Conservation (phyloP, 2,888 invertebrate species). For the Dendrolimus pini region DNA sequence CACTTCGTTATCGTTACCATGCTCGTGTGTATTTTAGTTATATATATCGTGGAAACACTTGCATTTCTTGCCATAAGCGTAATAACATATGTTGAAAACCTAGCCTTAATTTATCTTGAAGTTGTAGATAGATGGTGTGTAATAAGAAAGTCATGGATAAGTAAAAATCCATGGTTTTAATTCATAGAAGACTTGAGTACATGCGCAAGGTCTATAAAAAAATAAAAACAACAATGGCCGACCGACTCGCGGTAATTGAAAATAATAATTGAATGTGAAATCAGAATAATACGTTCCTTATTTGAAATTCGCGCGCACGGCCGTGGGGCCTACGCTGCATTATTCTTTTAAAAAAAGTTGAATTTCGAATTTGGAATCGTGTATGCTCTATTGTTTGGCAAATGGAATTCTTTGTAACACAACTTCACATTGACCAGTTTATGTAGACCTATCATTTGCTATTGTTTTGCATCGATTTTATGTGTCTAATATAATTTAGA, state of each 20-base stretch:
- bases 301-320: constrained; percentile 61
- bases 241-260: constrained; percentile 59
- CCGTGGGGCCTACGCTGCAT: constrained; percentile 23
- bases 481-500: constrained; percentile 15
- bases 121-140: too few relatives aligned
- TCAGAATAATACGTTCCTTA: constrained; percentile 62
- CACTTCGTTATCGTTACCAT: too few relatives aligned
- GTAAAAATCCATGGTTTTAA: too few relatives aligned
- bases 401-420: constrained; percentile 62
- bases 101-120: too few relatives aligned
- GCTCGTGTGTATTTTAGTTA: too few relatives aligned
- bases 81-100: too few relatives aligned
- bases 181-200: not conserved
- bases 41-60: too few relatives aligned
- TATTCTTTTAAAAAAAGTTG: constrained; percentile 47
- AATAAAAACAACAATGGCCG: constrained; percentile 54
- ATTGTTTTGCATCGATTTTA: constrained; percentile 13
- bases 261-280: constrained; percentile 69
- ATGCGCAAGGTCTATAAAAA: constrained; percentile 17
- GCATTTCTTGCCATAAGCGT: too few relatives aligned
- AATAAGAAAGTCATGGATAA: too few relatives aligned
- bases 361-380: constrained; percentile 69
- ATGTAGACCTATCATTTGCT: constrained; percentile 22
- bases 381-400: constrained; percentile 69
- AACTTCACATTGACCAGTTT: constrained; percentile 36